phyloP scores from a whole-genome alignment of 2,888 invertebrate genomes.

The Aromia moschata region DNA sequence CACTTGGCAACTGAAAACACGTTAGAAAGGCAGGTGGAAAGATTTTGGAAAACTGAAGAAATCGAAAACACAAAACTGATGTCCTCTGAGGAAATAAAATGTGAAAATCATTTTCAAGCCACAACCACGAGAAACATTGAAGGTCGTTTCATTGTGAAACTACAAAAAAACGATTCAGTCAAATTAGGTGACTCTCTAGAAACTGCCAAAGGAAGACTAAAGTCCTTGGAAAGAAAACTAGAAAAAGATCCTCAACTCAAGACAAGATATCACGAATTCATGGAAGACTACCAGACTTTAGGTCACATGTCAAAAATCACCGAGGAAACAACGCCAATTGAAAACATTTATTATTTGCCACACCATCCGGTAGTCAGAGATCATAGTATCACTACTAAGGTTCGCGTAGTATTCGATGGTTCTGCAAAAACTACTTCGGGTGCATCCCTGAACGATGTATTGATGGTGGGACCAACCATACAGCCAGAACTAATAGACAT shows the following conservation, averaged over 20 bases:
- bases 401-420: slow-evolving; percentile 16
- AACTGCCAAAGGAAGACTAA: slow-evolving; percentile 19
- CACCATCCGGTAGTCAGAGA: slow-evolving; percentile 22
- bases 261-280: slow-evolving; percentile 22
- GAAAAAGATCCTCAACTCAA: slow-evolving; percentile 14
- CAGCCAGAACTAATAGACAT: slow-evolving; percentile 32
- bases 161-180: slow-evolving; percentile 10
- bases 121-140: slow-evolving; percentile 18
- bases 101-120: slow-evolving; percentile 17
- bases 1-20: not conserved
- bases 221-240: slow-evolving; percentile 22
- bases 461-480: slow-evolving; percentile 26
- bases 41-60: slow-evolving; percentile 28
- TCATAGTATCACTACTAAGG: slow-evolving; percentile 6
- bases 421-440: slow-evolving; percentile 9
- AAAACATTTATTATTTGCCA: slow-evolving; percentile 11
- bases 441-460: slow-evolving; percentile 13
- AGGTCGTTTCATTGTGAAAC: slow-evolving; percentile 22
- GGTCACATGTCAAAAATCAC: slow-evolving; percentile 19
- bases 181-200: slow-evolving; percentile 14
- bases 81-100: slow-evolving; percentile 19
- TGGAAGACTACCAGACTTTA: slow-evolving; percentile 22
- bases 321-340: not conserved
- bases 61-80: not conserved
- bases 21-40: slow-evolving; percentile 21